Conservation (phyloP, 2,797 vertebrate species). For the Rhabdophis nuchalis region DNA sequence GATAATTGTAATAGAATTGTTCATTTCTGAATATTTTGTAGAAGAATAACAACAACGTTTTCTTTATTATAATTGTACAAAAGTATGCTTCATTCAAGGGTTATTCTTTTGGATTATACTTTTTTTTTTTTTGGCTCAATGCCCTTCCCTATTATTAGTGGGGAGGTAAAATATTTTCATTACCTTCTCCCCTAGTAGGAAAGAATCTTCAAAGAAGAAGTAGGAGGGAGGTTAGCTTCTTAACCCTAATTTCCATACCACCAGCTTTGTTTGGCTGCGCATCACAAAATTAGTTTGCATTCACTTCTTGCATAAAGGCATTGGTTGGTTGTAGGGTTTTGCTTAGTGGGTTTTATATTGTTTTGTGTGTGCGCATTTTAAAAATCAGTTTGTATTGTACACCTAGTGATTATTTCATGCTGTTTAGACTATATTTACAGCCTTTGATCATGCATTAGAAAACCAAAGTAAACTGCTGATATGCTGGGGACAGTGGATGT, state of each 20-base stretch:
- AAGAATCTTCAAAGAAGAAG: slow-evolving; percentile 70
- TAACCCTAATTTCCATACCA: slow-evolving; percentile 65
- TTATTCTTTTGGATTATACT: neutral
- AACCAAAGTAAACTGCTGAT: slow-evolving; percentile 68
- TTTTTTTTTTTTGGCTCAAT: slow-evolving; percentile 21
- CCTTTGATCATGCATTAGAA: slow-evolving; percentile 74
- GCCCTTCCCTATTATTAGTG: slow-evolving; percentile 54
- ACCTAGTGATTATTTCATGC: slow-evolving; percentile 73
- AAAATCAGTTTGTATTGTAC: slow-evolving; percentile 69
- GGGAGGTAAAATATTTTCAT: slow-evolving; percentile 72
- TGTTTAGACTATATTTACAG: slow-evolving; percentile 74
- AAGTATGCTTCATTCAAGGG: neutral
- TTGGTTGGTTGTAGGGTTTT: slow-evolving; percentile 50
- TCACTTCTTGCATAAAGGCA: slow-evolving; percentile 31
- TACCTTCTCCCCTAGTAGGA: slow-evolving; percentile 68
- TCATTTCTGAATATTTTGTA: neutral
- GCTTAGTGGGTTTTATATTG: neutral
- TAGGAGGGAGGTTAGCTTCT: slow-evolving; percentile 64
- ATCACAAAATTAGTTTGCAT: slow-evolving; percentile 69
- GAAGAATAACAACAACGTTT: slow-evolving; percentile 15
- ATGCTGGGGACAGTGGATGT: slow-evolving; percentile 60
- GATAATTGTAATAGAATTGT: neutral
- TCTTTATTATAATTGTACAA: slow-evolving; percentile 19
- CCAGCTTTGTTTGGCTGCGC: slow-evolving; percentile 63
- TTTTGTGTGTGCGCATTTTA: slow-evolving; percentile 30